These are phyloP conservation scores for Xanthostigma xanthostigma DNA, from an alignment of 2,888 invertebrate species.

Conservation along the genomic window DNA sequence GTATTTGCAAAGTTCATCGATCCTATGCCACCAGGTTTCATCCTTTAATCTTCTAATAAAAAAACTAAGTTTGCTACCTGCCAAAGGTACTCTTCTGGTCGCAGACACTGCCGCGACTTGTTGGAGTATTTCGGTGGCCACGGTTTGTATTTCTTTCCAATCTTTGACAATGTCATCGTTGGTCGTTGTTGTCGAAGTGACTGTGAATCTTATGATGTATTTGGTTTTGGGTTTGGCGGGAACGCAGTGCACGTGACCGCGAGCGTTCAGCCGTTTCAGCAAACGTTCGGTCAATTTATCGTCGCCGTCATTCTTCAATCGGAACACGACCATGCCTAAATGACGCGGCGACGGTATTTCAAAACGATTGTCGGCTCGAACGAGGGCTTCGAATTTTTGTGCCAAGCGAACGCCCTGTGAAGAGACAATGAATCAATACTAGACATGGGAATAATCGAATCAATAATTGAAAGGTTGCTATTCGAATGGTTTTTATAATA, in stretches of 20 bases:
- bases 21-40: too few species aligned
- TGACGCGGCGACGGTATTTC: slow-evolving; percentile 80
- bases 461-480: too few species aligned
- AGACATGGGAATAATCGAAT: too few species aligned
- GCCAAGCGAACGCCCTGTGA: slow-evolving; percentile 75
- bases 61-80: slow-evolving; percentile 36
- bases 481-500: too few species aligned
- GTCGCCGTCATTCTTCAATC: slow-evolving; percentile 54
- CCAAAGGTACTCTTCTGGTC: slow-evolving; percentile 53
- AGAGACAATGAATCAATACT: neutral
- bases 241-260: slow-evolving; percentile 84
- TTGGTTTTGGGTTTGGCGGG: slow-evolving; percentile 76
- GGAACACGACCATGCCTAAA: slow-evolving; percentile 81
- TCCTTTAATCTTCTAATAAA: too few species aligned
- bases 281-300: slow-evolving; percentile 77
- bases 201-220: slow-evolving; percentile 85
- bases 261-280: slow-evolving; percentile 72
- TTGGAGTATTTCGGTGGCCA: slow-evolving; percentile 53
- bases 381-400: slow-evolving; percentile 76
- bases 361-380: slow-evolving; percentile 70
- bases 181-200: slow-evolving; percentile 78
- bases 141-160: slow-evolving; percentile 71
- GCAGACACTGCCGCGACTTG: slow-evolving; percentile 35
- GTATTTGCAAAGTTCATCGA: too few species aligned
- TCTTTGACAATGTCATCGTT: slow-evolving; percentile 66